Conservation (phyloP, 92 coral and sea anemone genomes). For the Palythoa caribaeorum region DNA sequence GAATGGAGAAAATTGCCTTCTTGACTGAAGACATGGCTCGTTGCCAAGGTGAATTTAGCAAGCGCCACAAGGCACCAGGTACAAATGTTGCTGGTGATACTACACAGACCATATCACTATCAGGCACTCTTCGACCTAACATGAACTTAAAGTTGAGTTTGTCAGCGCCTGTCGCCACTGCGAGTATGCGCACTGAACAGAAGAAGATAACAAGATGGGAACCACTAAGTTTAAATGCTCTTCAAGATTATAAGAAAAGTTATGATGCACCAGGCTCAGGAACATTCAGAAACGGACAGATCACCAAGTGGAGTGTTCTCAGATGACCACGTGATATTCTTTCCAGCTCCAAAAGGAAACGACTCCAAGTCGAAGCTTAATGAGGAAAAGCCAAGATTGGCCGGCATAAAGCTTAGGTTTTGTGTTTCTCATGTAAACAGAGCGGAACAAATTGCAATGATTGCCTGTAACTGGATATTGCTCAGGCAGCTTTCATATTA, state of each 20-base stretch:
- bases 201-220: conserved; percentile 76
- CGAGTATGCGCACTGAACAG: conserved; percentile 58
- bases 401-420: not conserved
- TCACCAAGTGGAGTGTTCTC: conserved; percentile 44
- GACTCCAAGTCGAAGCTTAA: not conserved
- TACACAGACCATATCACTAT: no score
- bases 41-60: conserved; percentile 88
- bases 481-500: no score
- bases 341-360: not conserved
- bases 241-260: conserved; percentile 78
- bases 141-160: conserved; percentile 60
- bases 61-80: conserved; percentile 85
- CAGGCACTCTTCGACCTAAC: not conserved
- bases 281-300: conserved; percentile 71
- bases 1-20: conserved; percentile 79
- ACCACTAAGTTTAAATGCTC: conserved; percentile 85
- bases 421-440: no score
- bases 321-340: not conserved
- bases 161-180: conserved; percentile 78
- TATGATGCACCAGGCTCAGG: conserved; percentile 69
- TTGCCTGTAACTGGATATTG: no score
- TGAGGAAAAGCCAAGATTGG: not conserved
- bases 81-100: conserved; percentile 37
- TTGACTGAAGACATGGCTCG: conserved; percentile 90
- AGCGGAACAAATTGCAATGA: no score